phyloP scores from a whole-genome alignment of 2,113 vertebrate genomes.

The Pterocles burchelli region DNA sequence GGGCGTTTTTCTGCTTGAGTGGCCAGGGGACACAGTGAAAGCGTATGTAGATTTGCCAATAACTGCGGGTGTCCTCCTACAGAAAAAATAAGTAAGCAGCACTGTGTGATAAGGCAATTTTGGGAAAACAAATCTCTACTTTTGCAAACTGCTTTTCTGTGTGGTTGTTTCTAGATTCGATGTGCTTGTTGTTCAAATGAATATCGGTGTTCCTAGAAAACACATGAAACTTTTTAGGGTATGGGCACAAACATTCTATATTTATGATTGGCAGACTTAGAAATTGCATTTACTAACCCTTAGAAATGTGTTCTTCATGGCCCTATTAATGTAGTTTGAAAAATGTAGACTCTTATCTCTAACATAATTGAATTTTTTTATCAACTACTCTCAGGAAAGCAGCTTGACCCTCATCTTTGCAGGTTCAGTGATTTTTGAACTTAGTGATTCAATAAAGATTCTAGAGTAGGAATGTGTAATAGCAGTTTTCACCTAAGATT shows the following conservation, averaged over 20 bases:
- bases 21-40: background rate
- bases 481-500: background rate
- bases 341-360: background rate
- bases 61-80: background rate
- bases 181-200: background rate
- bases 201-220: background rate
- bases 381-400: constrained; percentile 5
- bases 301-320: background rate
- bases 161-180: background rate
- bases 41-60: background rate
- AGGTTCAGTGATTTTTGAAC: background rate
- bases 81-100: background rate
- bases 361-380: background rate
- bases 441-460: constrained; percentile 16
- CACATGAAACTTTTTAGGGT: background rate
- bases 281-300: background rate
- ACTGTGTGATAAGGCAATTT: background rate
- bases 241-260: background rate
- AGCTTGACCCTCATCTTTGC: constrained; percentile 4
- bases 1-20: background rate
- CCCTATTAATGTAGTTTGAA: background rate
- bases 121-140: background rate
- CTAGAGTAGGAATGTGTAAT: background rate
- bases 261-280: background rate
- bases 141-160: background rate